A percentile compares a stretch with the other conserved stretches of the same genome.
Evolutionary conservation across 2,888 invertebrate species (phyloP).

Genomic region (Tenthredo livida): DNA sequence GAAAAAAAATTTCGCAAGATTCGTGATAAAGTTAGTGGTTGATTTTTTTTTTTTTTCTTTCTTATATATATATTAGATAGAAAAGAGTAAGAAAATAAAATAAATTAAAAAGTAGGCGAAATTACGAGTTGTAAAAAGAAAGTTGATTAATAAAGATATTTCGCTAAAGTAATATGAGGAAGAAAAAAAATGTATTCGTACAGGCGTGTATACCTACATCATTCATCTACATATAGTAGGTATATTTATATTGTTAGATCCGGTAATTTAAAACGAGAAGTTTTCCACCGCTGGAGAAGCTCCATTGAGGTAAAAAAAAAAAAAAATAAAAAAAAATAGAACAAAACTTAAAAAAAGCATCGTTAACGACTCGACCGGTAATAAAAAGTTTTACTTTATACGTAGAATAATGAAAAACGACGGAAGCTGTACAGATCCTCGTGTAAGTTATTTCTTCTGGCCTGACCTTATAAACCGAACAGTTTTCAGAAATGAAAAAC

Average conservation of each 20-base stretch:
- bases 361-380: neutral
- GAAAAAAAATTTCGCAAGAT: neutral
- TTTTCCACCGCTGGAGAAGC: neutral
- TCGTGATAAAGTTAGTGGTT: neutral
- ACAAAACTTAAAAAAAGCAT: neutral
- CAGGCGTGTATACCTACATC: too few relatives aligned
- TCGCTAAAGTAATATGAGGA: neutral
- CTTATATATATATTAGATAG: too few relatives aligned
- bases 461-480: constrained; percentile 14
- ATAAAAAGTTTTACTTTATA: constrained; percentile 44
- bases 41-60: neutral
- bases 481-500: neutral
- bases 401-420: constrained; percentile 16
- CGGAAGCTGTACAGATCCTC: neutral
- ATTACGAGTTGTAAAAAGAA: neutral
- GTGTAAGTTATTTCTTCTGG: neutral
- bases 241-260: neutral
- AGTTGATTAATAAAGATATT: neutral
- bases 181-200: neutral
- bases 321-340: neutral
- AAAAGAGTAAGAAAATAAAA: neutral
- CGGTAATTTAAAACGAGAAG: neutral
- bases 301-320: neutral
- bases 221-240: too few relatives aligned
- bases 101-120: neutral